Conservation (phyloP, 2,797 vertebrate species). For the Crocidura indochinensis region DNA sequence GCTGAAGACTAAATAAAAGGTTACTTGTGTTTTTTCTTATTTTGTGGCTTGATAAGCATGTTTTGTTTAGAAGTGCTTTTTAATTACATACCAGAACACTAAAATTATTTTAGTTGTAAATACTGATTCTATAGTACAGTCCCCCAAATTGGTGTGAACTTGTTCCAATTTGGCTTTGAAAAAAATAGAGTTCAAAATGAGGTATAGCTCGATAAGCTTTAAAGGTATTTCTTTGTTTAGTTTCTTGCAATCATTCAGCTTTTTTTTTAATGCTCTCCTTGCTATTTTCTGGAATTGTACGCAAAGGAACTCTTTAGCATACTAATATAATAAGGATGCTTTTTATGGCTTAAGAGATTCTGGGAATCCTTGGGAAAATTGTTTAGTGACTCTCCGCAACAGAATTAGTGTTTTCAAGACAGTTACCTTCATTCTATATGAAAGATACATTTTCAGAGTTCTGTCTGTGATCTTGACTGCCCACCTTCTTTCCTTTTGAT, state of each 20-base stretch:
- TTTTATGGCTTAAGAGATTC: slow-evolving; percentile 81
- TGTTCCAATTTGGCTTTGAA: slow-evolving; percentile 72
- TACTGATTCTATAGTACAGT: slow-evolving; percentile 63
- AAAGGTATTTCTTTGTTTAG: slow-evolving; percentile 79
- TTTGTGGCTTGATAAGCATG: slow-evolving; percentile 69
- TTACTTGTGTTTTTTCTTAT: slow-evolving; percentile 62
- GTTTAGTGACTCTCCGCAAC: slow-evolving; percentile 74
- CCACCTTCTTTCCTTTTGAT: slow-evolving; percentile 29
- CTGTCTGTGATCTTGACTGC: slow-evolving; percentile 46
- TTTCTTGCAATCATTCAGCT: slow-evolving; percentile 73
- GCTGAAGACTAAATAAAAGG: slow-evolving; percentile 30
- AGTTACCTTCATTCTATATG: slow-evolving; percentile 67
- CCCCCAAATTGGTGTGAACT: slow-evolving; percentile 57
- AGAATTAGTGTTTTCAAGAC: slow-evolving; percentile 81
- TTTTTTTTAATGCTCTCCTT: slow-evolving; percentile 30
- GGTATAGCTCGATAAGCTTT: slow-evolving; percentile 67
- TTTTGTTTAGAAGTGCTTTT: slow-evolving; percentile 62
- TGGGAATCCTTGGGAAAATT: slow-evolving; percentile 82
- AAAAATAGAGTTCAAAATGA: slow-evolving; percentile 74
- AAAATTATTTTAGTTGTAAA: slow-evolving; percentile 66
- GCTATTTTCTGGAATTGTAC: slow-evolving; percentile 75
- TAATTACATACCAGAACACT: slow-evolving; percentile 62
- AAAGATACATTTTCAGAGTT: slow-evolving; percentile 73
- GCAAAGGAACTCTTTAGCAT: slow-evolving; percentile 78
- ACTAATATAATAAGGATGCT: slow-evolving; percentile 81